Base-by-base conservation (phyloP, 2,797 vertebrate species). In the Xenopus petersii region DNA sequence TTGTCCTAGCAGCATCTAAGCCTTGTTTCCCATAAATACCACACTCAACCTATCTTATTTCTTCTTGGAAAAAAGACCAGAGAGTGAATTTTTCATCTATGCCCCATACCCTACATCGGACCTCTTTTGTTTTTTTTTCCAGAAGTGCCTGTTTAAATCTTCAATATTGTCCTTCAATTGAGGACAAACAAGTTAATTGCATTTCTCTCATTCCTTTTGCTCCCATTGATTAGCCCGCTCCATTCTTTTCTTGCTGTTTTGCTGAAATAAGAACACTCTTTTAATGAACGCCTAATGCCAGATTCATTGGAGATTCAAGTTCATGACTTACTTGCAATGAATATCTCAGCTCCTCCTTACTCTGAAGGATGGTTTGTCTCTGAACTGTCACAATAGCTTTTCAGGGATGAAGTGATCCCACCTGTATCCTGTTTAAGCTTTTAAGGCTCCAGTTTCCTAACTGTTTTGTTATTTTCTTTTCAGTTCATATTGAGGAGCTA, bases 71-170 rank as follows among this genome's bases (percentile, higher is more conserved):
- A 75, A 82, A 86, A 87, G 84, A 86, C 85, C 81, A 84, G 84
- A 30, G 26, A 30, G 2, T 30, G 83, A 86, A 83, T 87, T 81
- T 86, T 88, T 86, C 87, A 79, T 4, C 26, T 30, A 79, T 87
- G 78, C 84, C 80, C 86, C 82, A 86, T 87, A 86, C 81, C 89
- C 84, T 86, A 81, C 77, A 82, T 81, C 82, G 86, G 64, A 83
- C 86, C 86, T 85, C 82, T 86, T 83, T 83, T 84, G 84, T 81
- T 80, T 51, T 89, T 90, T 88, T 89, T 90, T 88, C 88, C 89
- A 89, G 92, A 93, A 85, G 83, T 87, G 90, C 91, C 95, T 93
- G 88, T 93, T 94, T 94, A 94, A 86, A 87, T 83, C 92, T 93
- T 93, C 90, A 94, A 86, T 86, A 80, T 21, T 87, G 84, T 93